phyloP scores from a whole-genome alignment of 2,888 invertebrate genomes.

The Stenichneumon culpator region DNA sequence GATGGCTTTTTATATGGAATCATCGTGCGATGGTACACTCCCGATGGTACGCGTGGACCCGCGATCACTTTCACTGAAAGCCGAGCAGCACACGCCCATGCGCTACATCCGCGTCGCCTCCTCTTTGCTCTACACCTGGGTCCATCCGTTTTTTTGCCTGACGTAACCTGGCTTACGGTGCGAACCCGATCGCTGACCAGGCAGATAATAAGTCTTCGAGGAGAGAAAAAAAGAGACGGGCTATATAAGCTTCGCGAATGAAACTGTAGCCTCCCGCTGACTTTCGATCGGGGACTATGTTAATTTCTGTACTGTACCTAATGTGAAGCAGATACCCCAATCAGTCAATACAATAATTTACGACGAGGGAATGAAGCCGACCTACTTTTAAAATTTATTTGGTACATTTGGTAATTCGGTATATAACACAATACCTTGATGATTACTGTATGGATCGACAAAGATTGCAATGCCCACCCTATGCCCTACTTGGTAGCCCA shows the following conservation, averaged over 20 bases:
- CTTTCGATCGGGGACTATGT: background rate
- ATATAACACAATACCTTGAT: background rate
- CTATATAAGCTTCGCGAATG: conserved; percentile 10
- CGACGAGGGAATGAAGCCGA: background rate
- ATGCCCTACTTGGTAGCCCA: background rate
- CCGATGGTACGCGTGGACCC: conserved; percentile 51
- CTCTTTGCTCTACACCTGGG: conserved; percentile 68
- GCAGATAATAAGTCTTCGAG: conserved; percentile 45
- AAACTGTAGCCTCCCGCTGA: conserved; percentile 16
- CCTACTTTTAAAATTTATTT: background rate
- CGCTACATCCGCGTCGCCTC: conserved; percentile 67
- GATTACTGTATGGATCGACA: background rate
- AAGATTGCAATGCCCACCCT: background rate
- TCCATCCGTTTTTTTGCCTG: conserved; percentile 75
- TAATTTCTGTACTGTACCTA: conserved; percentile 11
- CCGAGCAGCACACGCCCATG: conserved; percentile 71
- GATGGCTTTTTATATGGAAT: conserved; percentile 78
- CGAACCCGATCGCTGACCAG: conserved; percentile 41
- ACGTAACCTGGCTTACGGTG: conserved; percentile 71
- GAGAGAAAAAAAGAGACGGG: conserved; percentile 43
- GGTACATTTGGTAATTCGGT: background rate
- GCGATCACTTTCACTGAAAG: conserved; percentile 79
- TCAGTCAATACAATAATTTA: background rate
- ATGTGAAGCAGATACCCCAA: background rate
- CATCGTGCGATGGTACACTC: conserved; percentile 60